Evolutionary conservation across 2,888 invertebrate species (phyloP), one percentile per base, ranked within the genome.

Genomic region (Epistrophella euchroma): DNA sequence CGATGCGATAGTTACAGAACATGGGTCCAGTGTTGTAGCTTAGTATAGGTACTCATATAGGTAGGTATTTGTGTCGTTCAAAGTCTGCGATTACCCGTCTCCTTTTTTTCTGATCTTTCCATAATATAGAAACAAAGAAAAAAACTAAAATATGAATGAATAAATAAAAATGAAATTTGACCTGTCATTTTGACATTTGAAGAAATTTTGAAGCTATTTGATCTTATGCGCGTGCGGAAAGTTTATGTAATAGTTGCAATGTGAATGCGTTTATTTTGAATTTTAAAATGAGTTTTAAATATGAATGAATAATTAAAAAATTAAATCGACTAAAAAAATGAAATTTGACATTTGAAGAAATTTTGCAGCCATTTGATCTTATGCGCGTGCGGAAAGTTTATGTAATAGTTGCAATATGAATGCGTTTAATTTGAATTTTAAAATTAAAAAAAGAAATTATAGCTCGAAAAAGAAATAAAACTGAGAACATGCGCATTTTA

Each of bases 141-240:
- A 50, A 50, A 55, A n/a, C 15, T 13, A 64, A 47, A 58, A 37
- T 13, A 1, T 10, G n/a, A 72, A 37, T 6, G 28, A 32, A n/a
- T 45, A 22, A 3, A 45, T 35, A 45, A 55, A 22, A 64, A n/a
- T n/a, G 47, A 37, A 45, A 76, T 58, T 68, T 47, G 64, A 66
- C 35, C 62, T 58, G 66, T 40, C 66, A 73, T 37, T 70, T 70
- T 52, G 56, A 62, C 64, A 64, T 28, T 50, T 32, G 47, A 32
- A 40, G 64, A 64, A 55, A 47, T 15, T 66, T 15, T 11, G 0
- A 7, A 64, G 66, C 17, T 4, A 66, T 66, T 47, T 19, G 71
- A 84, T 75, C 64, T 37, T 25, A 70, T 83, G 83, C 78, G 83
- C 77, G 78, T 83, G 64, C 45, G 83, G 77, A 58, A 55, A 55